phyloP scores from a whole-genome alignment of 2,797 vertebrate species.

The Propithecus deckenii region DNA sequence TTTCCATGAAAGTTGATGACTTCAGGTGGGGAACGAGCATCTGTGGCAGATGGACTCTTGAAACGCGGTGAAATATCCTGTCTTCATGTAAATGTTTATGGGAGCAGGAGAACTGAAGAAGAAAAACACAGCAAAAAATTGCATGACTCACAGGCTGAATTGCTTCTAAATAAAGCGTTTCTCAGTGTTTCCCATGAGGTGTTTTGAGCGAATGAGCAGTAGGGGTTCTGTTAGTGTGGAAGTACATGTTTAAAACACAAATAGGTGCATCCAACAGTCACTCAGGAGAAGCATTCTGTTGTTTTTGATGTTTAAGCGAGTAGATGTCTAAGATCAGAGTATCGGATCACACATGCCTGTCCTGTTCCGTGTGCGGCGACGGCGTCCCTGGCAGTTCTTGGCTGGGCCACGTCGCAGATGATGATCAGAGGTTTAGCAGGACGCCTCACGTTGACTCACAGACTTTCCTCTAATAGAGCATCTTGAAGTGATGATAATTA shows the following conservation, averaged over 20 bases:
- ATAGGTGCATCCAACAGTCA: background rate
- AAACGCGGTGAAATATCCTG: conserved; percentile 30
- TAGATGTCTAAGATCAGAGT: rapidly evolving
- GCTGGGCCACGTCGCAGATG: background rate
- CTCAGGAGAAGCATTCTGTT: background rate
- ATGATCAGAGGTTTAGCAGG: background rate
- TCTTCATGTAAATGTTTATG: conserved; percentile 68
- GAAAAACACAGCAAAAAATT: conserved; percentile 31
- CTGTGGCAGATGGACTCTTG: background rate
- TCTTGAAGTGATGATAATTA: background rate
- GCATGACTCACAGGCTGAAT: conserved; percentile 66
- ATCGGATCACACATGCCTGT: rapidly evolving
- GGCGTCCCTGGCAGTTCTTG: background rate
- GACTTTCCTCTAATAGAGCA: background rate
- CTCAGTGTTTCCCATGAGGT: conserved; percentile 72
- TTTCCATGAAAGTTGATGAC: conserved; percentile 26
- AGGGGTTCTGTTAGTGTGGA: background rate
- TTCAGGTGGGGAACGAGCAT: conserved; percentile 51
- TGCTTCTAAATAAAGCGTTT: conserved; percentile 73
- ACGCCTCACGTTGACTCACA: background rate
- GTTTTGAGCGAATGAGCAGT: background rate
- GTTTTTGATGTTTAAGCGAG: background rate
- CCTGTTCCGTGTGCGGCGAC: rapidly evolving
- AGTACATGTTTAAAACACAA: background rate
- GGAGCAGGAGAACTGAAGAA: background rate